Evolutionary conservation across 2,113 vertebrate species (phyloP).

Genomic region (Illadopsis cleaveri): DNA sequence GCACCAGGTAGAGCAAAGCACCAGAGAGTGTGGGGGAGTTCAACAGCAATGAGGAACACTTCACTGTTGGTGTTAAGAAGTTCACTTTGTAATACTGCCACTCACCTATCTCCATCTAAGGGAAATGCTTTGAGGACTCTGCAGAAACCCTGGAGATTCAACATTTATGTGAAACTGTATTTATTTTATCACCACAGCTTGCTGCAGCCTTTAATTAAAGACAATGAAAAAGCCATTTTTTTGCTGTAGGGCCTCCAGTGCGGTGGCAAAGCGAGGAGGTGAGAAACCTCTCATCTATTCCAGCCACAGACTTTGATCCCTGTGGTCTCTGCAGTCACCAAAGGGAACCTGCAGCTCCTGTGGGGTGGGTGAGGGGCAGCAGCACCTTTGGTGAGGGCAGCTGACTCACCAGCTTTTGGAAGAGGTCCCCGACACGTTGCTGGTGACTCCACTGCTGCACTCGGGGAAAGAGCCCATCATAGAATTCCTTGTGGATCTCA

Average conservation of each 20-base stretch:
- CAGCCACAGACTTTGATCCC: neutral
- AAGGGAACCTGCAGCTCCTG: neutral
- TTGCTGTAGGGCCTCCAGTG: neutral
- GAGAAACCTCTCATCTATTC: neutral
- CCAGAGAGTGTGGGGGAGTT: neutral
- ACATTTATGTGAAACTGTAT: neutral
- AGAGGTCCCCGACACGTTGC: conserved; percentile 95
- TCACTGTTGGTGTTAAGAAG: neutral
- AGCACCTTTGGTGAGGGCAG: neutral
- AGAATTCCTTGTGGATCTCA: conserved; percentile 97
- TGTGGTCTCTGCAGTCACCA: neutral
- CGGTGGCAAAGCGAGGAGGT: neutral
- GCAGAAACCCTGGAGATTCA: neutral
- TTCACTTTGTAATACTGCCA: neutral
- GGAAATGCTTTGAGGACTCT: neutral
- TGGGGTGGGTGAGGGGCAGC: neutral
- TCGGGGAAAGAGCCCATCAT: conserved; percentile 89
- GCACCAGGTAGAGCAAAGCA: neutral
- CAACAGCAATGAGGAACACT: neutral
- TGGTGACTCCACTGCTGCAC: conserved; percentile 97
- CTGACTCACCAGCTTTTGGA: conserved; percentile 92
- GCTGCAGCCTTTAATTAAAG: neutral
- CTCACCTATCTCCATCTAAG: neutral
- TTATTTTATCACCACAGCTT: neutral
- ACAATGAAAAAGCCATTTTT: neutral